Evolutionary conservation across 2,888 invertebrate species (phyloP).

Genomic region (Lepidochrysops patricia): DNA sequence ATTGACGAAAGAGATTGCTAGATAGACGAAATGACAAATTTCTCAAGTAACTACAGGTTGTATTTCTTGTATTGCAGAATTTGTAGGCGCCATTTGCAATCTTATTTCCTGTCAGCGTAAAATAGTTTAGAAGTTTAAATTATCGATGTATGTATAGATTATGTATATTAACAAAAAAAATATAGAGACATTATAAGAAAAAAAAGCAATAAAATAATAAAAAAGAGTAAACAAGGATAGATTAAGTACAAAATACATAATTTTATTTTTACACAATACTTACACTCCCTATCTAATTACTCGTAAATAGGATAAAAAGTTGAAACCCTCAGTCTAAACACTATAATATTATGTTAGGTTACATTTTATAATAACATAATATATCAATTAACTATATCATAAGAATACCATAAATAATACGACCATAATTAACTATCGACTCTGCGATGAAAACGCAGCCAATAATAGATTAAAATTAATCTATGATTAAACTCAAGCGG

Average conservation of each 20-base stretch:
- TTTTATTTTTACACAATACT: no score
- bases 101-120: background rate
- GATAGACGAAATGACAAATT: conserved; percentile 21
- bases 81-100: background rate
- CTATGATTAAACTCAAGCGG: background rate
- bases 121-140: background rate
- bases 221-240: no score
- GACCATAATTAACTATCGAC: background rate
- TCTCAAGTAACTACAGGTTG: conserved; percentile 18
- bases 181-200: no score
- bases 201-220: no score
- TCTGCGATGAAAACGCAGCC: background rate
- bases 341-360: no score
- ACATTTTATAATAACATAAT: background rate
- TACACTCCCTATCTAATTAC: no score
- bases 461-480: background rate
- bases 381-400: background rate
- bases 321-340: no score
- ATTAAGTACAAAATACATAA: no score
- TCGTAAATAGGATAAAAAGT: no score
- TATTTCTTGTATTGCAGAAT: conserved; percentile 6
- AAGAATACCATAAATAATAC: background rate
- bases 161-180: no score
- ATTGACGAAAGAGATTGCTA: conserved; percentile 22
- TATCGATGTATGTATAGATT: no score